These are phyloP conservation scores for Bubo blakistoni DNA, from an alignment of 2,113 vertebrate genomes.

Conservation along the genomic window DNA sequence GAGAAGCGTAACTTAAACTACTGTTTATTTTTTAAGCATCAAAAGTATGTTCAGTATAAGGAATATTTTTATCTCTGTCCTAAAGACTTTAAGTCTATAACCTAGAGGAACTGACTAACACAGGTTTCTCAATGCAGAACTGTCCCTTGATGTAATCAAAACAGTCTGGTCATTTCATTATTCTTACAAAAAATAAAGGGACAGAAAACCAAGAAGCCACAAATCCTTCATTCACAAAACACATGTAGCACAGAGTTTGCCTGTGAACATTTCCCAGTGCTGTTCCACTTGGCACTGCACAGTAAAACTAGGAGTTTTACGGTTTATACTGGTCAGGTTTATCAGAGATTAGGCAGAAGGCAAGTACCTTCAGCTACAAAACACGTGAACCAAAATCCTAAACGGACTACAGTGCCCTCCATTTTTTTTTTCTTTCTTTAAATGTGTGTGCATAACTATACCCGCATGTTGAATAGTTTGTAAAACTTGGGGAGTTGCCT, in stretches of 20 bases:
- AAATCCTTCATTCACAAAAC: not conserved
- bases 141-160: not conserved
- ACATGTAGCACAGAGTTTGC: not conserved
- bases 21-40: not conserved
- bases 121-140: not conserved
- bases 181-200: not conserved
- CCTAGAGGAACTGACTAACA: not conserved
- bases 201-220: not conserved
- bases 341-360: not conserved
- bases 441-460: not conserved
- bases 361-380: not conserved
- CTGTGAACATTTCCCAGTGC: not conserved
- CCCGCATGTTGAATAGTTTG: rapidly evolving
- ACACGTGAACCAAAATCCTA: not conserved
- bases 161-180: not conserved
- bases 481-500: not conserved
- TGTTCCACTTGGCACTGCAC: not conserved
- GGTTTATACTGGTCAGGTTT: not conserved
- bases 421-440: not conserved
- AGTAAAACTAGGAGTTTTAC: not conserved
- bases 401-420: not conserved
- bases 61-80: not conserved
- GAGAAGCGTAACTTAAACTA: not conserved
- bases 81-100: not conserved
- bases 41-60: not conserved